phyloP scores from a whole-genome alignment of 2,113 vertebrate genomes.

The Gambusia affinis region DNA sequence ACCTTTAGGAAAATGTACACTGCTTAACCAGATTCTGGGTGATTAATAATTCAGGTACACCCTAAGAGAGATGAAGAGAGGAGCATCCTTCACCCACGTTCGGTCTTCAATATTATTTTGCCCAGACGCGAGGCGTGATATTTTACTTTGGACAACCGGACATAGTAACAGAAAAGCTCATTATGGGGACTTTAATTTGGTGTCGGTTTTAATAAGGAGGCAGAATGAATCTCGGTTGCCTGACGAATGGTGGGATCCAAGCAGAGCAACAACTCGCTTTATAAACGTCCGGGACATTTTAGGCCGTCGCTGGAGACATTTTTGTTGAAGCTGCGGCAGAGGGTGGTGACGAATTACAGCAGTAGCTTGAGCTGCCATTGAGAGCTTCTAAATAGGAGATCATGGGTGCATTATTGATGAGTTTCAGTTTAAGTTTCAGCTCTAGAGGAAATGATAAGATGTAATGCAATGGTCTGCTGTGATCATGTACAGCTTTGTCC shows the following conservation, averaged over 20 bases:
- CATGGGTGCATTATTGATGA: slow-evolving; percentile 80
- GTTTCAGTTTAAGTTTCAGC: slow-evolving; percentile 77
- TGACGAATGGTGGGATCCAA: slow-evolving; percentile 67
- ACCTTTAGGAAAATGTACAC: slow-evolving; percentile 84
- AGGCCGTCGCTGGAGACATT: slow-evolving; percentile 44
- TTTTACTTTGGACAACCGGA: slow-evolving; percentile 71
- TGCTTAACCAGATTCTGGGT: slow-evolving; percentile 81
- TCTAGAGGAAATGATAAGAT: slow-evolving; percentile 81
- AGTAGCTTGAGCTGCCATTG: slow-evolving; percentile 69
- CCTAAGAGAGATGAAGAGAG: slow-evolving; percentile 68
- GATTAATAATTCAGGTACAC: slow-evolving; percentile 87
- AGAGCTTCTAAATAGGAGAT: slow-evolving; percentile 75
- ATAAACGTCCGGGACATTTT: slow-evolving; percentile 43
- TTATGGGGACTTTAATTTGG: slow-evolving; percentile 71
- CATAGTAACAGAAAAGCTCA: slow-evolving; percentile 63
- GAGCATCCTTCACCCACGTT: slow-evolving; percentile 75
- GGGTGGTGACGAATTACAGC: slow-evolving; percentile 48
- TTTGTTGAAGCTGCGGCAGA: slow-evolving; percentile 7
- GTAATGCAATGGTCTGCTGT: slow-evolving; percentile 78
- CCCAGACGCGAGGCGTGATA: slow-evolving; percentile 71
- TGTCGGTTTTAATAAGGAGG: slow-evolving; percentile 80
- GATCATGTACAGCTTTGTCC: slow-evolving; percentile 75
- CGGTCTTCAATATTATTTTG: slow-evolving; percentile 80
- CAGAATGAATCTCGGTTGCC: slow-evolving; percentile 61
- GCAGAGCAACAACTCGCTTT: slow-evolving; percentile 70